Evolutionary conservation across 2,888 invertebrate genomes (phyloP), one percentile per base, ranked within the genome.

Genomic region (Belgica antarctica): DNA sequence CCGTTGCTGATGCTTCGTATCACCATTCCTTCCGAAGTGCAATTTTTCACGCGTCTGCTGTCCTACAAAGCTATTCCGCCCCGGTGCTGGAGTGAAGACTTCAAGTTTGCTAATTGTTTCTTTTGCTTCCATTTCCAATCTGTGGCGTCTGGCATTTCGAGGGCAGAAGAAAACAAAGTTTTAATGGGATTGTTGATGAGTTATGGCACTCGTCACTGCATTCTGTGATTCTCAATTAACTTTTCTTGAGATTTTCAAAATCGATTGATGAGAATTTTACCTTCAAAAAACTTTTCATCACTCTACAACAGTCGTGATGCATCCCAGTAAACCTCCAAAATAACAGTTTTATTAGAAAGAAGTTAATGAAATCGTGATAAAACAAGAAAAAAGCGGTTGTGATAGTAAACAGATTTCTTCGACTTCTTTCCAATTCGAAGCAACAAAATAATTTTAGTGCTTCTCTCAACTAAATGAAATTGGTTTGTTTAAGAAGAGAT

Each of bases 351-450:
- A 59, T 59, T 59, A n/a, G 59, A 27, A 27, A 17, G 41, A 41
- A 47, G 47, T 47, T 24, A 27, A 65, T 65, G 65, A 65, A 65
- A 65, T 65, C 65, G 65, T 65, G 65, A 65, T 65, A 65, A 65
- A 62, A 36, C 5, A 27, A 59, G 59, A 12, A 19, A 59, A 12
- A 19, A 4, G 27, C 3, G 59, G 1, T 5, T 24, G 27, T 65
- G 65, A 65, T 41, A 47, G 65, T 65, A 65, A 65, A 47, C 65
- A 65, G 65, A 36, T 65, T 27, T 24, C 52, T 22, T 52, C 52
- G 17, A 52, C 17, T 52, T 52, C 52, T 22, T 22, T 52, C 52
- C 2, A 19, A 19, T 46, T 46, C 46, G 7, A n/a, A 34, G 34
- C 34, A 8, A 12, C 34, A 7, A 12, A 34, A 34, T 12, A 34